Evolutionary conservation across 2,113 vertebrate species (phyloP).

Genomic region (Archilochus colubris): DNA sequence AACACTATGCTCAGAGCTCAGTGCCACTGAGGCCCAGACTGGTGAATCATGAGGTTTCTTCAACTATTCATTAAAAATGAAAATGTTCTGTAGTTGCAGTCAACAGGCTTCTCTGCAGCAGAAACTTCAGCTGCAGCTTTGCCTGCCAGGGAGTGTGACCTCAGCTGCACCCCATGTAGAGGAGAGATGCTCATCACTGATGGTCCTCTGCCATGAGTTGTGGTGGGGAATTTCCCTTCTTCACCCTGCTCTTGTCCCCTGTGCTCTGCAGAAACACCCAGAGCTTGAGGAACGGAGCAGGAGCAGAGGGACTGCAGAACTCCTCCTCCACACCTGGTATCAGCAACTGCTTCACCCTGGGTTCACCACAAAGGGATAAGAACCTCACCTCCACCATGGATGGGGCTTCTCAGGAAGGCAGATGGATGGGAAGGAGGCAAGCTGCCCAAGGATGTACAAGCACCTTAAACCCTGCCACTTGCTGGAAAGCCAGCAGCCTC

Average conservation of each 20-base stretch:
- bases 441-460: background rate
- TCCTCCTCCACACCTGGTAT: fast-evolving
- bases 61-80: background rate
- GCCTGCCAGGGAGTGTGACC: background rate
- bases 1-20: background rate
- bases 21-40: background rate
- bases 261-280: background rate
- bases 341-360: background rate
- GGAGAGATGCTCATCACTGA: background rate
- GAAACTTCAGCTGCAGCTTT: background rate
- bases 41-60: background rate
- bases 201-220: fast-evolving
- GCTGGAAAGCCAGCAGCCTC: background rate
- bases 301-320: background rate
- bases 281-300: background rate
- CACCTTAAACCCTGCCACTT: background rate
- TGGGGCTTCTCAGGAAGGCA: background rate
- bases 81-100: background rate
- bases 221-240: background rate
- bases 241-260: background rate
- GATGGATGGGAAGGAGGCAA: background rate
- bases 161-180: background rate
- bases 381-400: background rate
- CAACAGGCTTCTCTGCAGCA: background rate
- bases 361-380: fast-evolving